Conservation (phyloP, 2,888 invertebrate genomes). For the Blastobasis lacticolella region DNA sequence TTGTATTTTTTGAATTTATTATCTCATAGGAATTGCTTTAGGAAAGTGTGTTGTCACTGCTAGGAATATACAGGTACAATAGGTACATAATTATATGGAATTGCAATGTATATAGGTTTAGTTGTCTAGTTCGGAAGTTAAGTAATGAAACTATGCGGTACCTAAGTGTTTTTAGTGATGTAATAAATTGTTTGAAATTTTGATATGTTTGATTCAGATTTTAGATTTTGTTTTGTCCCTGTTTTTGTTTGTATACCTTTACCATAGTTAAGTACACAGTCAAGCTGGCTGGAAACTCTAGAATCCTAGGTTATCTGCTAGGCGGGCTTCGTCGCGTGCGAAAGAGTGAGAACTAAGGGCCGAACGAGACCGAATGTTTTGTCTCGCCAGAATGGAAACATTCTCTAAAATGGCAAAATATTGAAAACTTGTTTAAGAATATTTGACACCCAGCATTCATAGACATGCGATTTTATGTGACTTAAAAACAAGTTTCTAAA, state of each 20-base stretch:
- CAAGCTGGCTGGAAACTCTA: too few relatives aligned
- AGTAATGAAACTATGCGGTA: constrained; percentile 24
- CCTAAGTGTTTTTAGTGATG: constrained; percentile 38
- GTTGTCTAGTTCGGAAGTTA: constrained; percentile 15
- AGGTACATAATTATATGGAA: constrained; percentile 20
- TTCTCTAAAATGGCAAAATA: too few relatives aligned
- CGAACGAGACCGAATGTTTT: too few relatives aligned
- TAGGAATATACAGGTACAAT: background rate
- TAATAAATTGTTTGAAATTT: constrained; percentile 53
- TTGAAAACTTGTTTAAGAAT: too few relatives aligned
- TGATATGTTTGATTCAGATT: constrained; percentile 42
- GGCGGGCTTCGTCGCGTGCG: too few relatives aligned
- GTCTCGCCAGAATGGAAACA: too few relatives aligned
- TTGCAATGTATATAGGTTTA: constrained; percentile 33
- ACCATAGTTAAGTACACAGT: background rate
- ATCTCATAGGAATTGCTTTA: background rate
- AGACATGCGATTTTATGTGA: too few relatives aligned
- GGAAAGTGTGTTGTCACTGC: background rate
- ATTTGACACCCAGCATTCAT: too few relatives aligned
- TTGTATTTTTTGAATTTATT: background rate
- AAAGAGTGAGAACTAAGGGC: too few relatives aligned
- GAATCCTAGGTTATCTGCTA: too few relatives aligned
- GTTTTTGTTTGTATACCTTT: constrained; percentile 11
- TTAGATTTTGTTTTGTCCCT: constrained; percentile 18
- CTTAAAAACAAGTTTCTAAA: too few relatives aligned